These are phyloP conservation scores for Ornithoptera priamus DNA, from an alignment of 2,888 invertebrate species.

Conservation along the genomic window DNA sequence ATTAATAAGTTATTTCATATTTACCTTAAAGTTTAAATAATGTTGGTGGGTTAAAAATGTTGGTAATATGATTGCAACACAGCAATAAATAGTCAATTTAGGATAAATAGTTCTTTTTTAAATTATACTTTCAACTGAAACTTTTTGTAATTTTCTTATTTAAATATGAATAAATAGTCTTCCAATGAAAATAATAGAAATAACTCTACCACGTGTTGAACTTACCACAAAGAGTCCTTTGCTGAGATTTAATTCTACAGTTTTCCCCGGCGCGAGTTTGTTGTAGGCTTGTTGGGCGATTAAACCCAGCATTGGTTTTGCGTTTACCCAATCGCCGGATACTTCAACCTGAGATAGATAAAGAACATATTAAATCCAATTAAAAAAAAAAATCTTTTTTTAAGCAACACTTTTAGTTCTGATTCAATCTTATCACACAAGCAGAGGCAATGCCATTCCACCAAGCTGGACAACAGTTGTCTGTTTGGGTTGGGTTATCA, in stretches of 20 bases:
- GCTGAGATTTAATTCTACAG: conserved; percentile 84
- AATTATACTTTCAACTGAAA: too few relatives aligned
- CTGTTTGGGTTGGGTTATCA: too few relatives aligned
- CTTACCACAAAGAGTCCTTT: conserved; percentile 93
- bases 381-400: background rate
- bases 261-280: conserved; percentile 75
- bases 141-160: too few relatives aligned
- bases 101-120: too few relatives aligned
- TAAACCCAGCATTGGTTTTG: conserved; percentile 85
- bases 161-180: background rate
- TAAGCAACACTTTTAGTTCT: background rate
- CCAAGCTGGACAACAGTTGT: too few relatives aligned
- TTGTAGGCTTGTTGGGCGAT: conserved; percentile 89
- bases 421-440: too few relatives aligned
- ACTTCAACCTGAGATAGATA: conserved; percentile 63
- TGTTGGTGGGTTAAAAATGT: too few relatives aligned
- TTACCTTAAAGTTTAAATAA: too few relatives aligned
- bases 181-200: background rate
- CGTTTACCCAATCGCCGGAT: conserved; percentile 67
- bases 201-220: conserved; percentile 33
- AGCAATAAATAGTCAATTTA: too few relatives aligned
- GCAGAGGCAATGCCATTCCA: too few relatives aligned
- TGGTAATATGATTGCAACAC: too few relatives aligned
- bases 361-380: background rate
- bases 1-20: too few relatives aligned